Percentiles rank a stretch among this genome's conserved stretches.
Conservation (phyloP, 2,113 vertebrate species). For the Epinephelus moara region DNA sequence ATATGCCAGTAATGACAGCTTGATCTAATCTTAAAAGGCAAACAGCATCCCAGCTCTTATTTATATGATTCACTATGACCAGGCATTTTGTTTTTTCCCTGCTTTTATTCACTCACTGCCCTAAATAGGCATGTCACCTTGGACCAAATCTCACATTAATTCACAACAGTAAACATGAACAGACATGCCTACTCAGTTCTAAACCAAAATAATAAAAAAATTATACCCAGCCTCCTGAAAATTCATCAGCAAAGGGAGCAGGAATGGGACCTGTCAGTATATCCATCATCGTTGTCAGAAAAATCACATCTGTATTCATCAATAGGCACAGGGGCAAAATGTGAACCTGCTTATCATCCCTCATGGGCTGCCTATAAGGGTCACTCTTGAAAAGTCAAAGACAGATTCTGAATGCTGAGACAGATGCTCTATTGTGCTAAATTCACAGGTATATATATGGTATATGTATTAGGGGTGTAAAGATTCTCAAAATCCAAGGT, state of each 20-base stretch:
- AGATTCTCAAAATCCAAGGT: too few species aligned
- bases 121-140: conserved; percentile 36
- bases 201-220: conserved; percentile 11
- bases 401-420: conserved; percentile 65
- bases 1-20: conserved; percentile 34
- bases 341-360: conserved; percentile 74
- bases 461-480: too few species aligned
- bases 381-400: conserved; percentile 77
- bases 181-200: conserved; percentile 9
- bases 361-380: conserved; percentile 66
- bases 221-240: conserved; percentile 12
- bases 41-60: conserved; percentile 27
- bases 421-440: not conserved
- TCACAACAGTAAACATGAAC: conserved; percentile 34
- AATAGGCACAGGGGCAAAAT: conserved; percentile 60
- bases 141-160: conserved; percentile 45
- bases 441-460: not conserved
- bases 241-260: conserved; percentile 55
- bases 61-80: conserved; percentile 37
- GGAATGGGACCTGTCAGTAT: conserved; percentile 60
- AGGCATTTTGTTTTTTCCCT: conserved; percentile 23
- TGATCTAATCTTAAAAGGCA: conserved; percentile 46
- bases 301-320: conserved; percentile 78
- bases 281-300: conserved; percentile 78
- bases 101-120: conserved; percentile 37